phyloP scores from a whole-genome alignment of 1,140 invertebrate genomes.

The Stenopsyche tienmushanensis region DNA sequence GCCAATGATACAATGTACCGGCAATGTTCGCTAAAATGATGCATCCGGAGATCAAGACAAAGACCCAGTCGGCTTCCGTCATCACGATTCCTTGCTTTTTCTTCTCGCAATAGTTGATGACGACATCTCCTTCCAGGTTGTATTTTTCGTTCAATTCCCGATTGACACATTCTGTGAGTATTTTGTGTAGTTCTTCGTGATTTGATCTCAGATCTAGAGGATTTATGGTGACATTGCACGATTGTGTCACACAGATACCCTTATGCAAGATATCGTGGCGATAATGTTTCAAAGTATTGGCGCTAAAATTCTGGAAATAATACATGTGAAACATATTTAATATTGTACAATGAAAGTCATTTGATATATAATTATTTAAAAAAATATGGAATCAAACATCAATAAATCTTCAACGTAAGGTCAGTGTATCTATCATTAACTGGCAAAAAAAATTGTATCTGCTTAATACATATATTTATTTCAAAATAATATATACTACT shows the following conservation, averaged over 20 bases:
- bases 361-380: not conserved
- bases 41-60: not conserved
- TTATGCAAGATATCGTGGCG: slow-evolving; percentile 56
- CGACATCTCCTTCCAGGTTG: slow-evolving; percentile 14
- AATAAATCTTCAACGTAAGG: no score
- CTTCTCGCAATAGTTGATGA: slow-evolving; percentile 6
- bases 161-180: not conserved
- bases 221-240: slow-evolving; percentile 37
- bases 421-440: no score
- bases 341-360: not conserved
- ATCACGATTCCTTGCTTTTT: not conserved
- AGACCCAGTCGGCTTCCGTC: slow-evolving; percentile 5
- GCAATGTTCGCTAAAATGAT: slow-evolving; percentile 1
- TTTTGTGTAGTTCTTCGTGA: not conserved
- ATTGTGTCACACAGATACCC: slow-evolving; percentile 52
- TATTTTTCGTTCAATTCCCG: slow-evolving; percentile 3
- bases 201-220: not conserved
- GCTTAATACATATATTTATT: no score
- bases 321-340: not conserved
- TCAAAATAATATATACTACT: no score
- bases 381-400: not conserved
- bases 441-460: no score
- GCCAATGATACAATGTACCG: slow-evolving; percentile 14
- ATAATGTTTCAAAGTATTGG: slow-evolving; percentile 51
- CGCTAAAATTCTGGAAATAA: slow-evolving; percentile 48